These are phyloP conservation scores for Cyprinella venusta DNA, from an alignment of 2,797 vertebrate species.

Conservation along the genomic window DNA sequence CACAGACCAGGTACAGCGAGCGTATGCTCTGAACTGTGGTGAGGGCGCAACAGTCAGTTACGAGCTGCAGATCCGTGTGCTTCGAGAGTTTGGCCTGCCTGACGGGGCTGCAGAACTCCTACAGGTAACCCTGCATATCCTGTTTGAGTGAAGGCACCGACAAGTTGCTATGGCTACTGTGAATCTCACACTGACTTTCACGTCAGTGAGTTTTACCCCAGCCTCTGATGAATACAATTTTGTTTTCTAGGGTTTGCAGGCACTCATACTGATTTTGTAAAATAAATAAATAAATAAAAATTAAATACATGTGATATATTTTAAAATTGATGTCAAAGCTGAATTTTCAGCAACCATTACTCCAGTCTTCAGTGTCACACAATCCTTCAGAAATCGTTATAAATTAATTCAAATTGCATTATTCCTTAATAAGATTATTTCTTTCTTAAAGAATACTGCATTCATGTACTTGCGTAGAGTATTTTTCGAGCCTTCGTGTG, in stretches of 20 bases:
- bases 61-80: constrained; percentile 94
- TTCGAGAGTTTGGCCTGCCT: constrained; percentile 92
- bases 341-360: neutral
- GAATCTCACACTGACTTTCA: neutral
- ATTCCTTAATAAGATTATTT: neutral
- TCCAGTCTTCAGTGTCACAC: neutral
- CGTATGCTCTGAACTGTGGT: constrained; percentile 94
- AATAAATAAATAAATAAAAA: too few species aligned
- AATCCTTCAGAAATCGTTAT: neutral
- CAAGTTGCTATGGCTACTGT: constrained; percentile 15
- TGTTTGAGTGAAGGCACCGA: constrained; percentile 5
- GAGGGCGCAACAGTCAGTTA: constrained; percentile 97
- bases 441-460: neutral
- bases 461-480: neutral
- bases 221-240: neutral
- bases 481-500: neutral
- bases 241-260: neutral
- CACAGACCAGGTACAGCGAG: constrained; percentile 94
- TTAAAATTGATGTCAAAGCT: neutral
- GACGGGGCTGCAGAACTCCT: constrained; percentile 94
- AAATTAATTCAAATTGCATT: neutral
- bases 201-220: neutral
- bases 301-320: neutral
- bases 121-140: constrained; percentile 80
- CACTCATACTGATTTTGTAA: neutral